Percentiles rank a stretch among this genome's conserved stretches.
Conservation (phyloP, 2,797 vertebrate genomes). For the Sternarchorhynchus goeldii region DNA sequence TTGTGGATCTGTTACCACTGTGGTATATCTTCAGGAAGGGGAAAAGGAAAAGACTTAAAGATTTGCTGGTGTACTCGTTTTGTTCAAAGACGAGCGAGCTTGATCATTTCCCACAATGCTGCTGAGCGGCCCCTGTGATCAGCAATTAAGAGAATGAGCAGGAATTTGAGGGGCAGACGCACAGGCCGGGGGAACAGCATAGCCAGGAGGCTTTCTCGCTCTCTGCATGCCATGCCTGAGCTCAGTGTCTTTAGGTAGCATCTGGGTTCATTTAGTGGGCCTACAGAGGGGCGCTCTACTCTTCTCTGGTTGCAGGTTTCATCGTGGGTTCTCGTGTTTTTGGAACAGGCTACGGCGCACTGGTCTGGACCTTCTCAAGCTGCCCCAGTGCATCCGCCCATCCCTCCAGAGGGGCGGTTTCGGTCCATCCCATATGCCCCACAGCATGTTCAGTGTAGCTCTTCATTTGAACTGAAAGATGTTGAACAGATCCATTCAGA, state of each 20-base stretch:
- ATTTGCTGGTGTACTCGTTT: conserved; percentile 74
- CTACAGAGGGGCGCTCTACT: conserved; percentile 67
- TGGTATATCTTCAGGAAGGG: conserved; percentile 75
- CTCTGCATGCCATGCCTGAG: conserved; percentile 71
- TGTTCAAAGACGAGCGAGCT: conserved; percentile 78
- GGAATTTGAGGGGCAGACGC: conserved; percentile 82
- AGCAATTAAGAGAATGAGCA: conserved; percentile 86
- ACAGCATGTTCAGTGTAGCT: conserved; percentile 87
- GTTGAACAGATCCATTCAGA: conserved; percentile 92
- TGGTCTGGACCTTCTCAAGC: conserved; percentile 90
- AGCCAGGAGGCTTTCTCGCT: conserved; percentile 62
- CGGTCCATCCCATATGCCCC: conserved; percentile 84
- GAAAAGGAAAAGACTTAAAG: conserved; percentile 79
- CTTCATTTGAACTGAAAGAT: conserved; percentile 95
- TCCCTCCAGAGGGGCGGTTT: conserved; percentile 83
- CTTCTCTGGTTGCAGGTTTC: conserved; percentile 90
- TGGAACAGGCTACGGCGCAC: conserved; percentile 70
- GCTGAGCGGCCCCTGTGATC: conserved; percentile 82
- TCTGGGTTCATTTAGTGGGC: conserved; percentile 92
- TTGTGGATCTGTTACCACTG: conserved; percentile 63
- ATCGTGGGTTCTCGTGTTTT: conserved; percentile 85
- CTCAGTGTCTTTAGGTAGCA: conserved; percentile 79
- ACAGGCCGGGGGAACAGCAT: conserved; percentile 66
- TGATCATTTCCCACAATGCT: conserved; percentile 87
- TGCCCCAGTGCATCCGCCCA: conserved; percentile 75